Percentiles rank a stretch among this genome's conserved stretches.
phyloP scores from a whole-genome alignment of 2,888 invertebrate species.

The Mongoloraphidia duomilia region DNA sequence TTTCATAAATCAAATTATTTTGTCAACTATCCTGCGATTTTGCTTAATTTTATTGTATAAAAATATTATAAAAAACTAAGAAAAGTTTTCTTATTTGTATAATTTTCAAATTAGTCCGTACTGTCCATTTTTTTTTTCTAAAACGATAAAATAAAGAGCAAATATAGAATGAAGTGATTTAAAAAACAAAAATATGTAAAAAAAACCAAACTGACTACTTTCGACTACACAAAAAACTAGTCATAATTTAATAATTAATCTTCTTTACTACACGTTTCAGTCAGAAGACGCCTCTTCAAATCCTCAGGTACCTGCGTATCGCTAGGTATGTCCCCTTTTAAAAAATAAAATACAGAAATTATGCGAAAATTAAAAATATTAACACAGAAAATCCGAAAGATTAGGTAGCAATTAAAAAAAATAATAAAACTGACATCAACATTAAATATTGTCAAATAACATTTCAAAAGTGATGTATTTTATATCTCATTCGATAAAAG shows the following conservation, averaged over 20 bases:
- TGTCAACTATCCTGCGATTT: too few species aligned
- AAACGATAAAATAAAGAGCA: too few species aligned
- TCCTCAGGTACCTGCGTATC: conserved; percentile 1
- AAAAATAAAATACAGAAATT: not conserved
- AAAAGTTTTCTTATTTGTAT: too few species aligned
- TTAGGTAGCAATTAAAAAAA: not conserved
- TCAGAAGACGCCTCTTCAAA: not conserved
- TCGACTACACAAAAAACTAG: too few species aligned
- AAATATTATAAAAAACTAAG: too few species aligned
- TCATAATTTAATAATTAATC: not conserved
- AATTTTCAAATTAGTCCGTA: too few species aligned
- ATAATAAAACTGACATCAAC: not conserved
- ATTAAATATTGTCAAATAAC: not conserved
- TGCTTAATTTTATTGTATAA: too few species aligned
- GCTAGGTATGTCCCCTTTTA: conserved; percentile 1
- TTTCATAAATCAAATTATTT: too few species aligned
- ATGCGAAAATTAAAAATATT: not conserved
- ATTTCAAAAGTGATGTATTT: not conserved
- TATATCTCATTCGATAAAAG: not conserved
- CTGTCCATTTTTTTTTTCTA: too few species aligned
- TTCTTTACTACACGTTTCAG: not conserved
- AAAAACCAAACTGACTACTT: too few species aligned
- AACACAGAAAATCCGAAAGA: not conserved
- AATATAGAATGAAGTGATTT: too few species aligned
- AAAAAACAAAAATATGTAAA: too few species aligned